phyloP scores from a whole-genome alignment of 2,113 vertebrate genomes.

The Puma concolor region DNA sequence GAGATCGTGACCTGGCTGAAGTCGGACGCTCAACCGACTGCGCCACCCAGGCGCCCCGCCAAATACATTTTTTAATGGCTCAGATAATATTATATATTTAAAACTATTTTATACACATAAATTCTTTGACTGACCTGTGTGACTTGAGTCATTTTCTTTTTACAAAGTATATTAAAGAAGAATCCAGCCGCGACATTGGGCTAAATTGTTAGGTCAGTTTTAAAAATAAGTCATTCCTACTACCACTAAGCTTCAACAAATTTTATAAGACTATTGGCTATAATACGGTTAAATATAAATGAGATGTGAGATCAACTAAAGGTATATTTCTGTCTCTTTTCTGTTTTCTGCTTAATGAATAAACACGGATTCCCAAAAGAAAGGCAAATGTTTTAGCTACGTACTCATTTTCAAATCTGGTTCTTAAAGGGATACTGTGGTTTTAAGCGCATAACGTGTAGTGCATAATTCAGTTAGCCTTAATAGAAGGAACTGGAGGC shows the following conservation, averaged over 20 bases:
- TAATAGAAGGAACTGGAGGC: not conserved
- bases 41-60: no score
- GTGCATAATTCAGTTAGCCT: constrained; percentile 16
- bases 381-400: not conserved
- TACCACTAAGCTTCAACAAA: not conserved
- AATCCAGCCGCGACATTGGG: not conserved
- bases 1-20: no score
- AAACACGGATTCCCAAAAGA: not conserved
- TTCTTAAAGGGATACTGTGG: not conserved
- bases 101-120: not conserved
- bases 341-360: constrained; percentile 15
- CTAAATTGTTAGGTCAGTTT: not conserved
- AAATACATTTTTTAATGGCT: not conserved
- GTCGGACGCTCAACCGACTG: no score
- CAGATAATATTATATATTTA: not conserved
- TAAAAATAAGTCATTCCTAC: not conserved
- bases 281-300: not conserved
- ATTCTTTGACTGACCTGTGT: not conserved
- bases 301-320: not conserved
- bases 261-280: not conserved
- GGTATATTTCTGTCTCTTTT: not conserved
- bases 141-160: not conserved
- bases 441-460: not conserved
- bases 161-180: not conserved
- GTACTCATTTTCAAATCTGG: not conserved